Evolutionary conservation across 2,888 invertebrate species (phyloP).

Genomic region (Brachyptera putata): DNA sequence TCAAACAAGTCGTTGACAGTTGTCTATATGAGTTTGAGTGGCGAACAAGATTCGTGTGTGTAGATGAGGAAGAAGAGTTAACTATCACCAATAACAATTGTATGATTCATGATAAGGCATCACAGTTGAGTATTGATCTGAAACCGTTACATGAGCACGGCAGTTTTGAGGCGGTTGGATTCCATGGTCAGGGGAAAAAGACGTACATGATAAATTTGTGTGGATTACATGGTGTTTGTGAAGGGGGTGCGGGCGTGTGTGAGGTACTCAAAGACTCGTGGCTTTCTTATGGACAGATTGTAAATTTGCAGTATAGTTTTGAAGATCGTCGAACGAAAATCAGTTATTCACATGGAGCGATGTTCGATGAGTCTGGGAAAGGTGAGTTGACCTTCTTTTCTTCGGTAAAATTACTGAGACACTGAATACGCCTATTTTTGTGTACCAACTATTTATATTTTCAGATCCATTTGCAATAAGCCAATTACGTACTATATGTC

Average conservation of each 20-base stretch:
- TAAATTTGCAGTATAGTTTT: neutral
- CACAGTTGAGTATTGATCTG: neutral
- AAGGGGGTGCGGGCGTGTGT: neutral
- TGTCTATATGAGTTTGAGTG: constrained; percentile 24
- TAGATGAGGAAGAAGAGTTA: neutral
- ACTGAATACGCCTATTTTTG: no score
- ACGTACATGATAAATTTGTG: constrained; percentile 14
- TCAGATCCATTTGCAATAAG: no score
- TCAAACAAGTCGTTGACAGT: neutral
- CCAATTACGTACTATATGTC: no score
- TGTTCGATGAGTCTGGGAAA: neutral
- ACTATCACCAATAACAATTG: neutral
- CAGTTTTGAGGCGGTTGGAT: neutral
- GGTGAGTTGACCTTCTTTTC: neutral
- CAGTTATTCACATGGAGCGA: neutral
- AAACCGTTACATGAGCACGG: neutral
- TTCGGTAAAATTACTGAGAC: no score
- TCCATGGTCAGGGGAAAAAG: neutral
- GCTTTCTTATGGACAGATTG: constrained; percentile 6
- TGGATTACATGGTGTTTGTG: constrained; percentile 3
- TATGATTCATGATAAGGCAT: neutral
- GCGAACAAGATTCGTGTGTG: constrained; percentile 21
- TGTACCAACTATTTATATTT: no score
- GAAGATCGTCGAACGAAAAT: neutral
- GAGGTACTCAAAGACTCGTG: neutral